Evolutionary conservation across 2,797 vertebrate genomes (phyloP), one percentile per base, ranked within the genome.

Genomic region (Brachyalestes nurse): DNA sequence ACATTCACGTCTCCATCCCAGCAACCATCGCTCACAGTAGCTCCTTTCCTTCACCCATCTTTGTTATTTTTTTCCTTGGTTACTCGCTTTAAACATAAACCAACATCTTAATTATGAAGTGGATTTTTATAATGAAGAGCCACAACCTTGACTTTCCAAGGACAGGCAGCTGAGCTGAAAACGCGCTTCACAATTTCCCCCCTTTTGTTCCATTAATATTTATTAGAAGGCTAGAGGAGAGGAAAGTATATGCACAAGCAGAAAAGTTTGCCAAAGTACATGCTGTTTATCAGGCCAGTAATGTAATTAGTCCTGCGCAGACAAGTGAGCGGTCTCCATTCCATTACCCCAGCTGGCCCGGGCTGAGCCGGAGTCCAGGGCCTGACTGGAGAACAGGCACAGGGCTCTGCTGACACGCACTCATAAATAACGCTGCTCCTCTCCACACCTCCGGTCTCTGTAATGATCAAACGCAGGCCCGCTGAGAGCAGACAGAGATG

Each of bases 201-300:
- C 28, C 28, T 28, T 86, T 86, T 85, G 57, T 81, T 75, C 55
- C 78, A 89, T 90, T 81, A 89, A 90, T 88, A 90, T 89, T 87
- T 79, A 90, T 87, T 79, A 86, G 78, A 80, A 79, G 77, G 25
- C 62, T 53, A 21, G 69, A 75, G 75, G 53, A 69, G 81, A 28
- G 19, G 84, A 88, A 86, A 80, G 58, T 80, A 66, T 72, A 83
- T 61, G 75, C 80, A 82, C 80, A 84, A 87, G 83, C 84, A 87
- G 67, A 88, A 86, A 87, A 87, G 82, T 86, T 86, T 67, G 53
- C 71, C 60, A 77, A 80, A 87, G 73, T 80, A 79, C 73, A 86
- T 13, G 73, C 74, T 87, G 84, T 85, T 88, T 84, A 85, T 87
- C 76, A 80, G 66, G 62, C 23, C 75, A 71, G 77, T 82, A 83